Base-by-base conservation (phyloP, 1,140 invertebrate genomes). In the Neodiprion fabricii region DNA sequence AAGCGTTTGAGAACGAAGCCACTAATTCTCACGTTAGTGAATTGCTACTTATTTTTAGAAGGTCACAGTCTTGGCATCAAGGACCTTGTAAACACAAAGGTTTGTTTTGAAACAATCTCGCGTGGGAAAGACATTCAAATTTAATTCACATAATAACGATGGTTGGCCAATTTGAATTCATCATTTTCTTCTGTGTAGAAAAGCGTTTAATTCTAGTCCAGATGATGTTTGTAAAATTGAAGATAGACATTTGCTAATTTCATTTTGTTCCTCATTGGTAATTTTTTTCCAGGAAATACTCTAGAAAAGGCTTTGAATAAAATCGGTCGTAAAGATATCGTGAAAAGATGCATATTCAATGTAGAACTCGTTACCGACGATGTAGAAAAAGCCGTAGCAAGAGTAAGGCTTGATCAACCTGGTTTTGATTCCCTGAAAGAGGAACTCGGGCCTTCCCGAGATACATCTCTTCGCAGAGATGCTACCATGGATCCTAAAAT, bases 321-420 rank as follows among this genome's bases (percentile, higher is more conserved):
- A 79, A 98, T 99, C 73, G 94, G 94, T 70, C 91, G 97, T 72
- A 96, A 97, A 79, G 97, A 99, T 83, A 97, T 99, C 67, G 95
- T 98, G 77, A 93, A 93, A 73, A 95, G 95, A 77, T 97, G 97
- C 85, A 95, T 96, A 81, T 96, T 95, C 79, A 96, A 96, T 81
- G 91, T 96, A 14, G 93, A 95, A 82, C 85, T 92, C 48, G 93
- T 95, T 0, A 95, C 94, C 1, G 95, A 96, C 82, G 94, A 95
- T 79, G 91, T 94, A 70, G 95, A 96, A 82, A 92, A 92, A 85
- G 93, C 93, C 47, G 90, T 95, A 21, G 94, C 95, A 7, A 93
- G 93, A 85, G 91, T 92, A 53, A 91, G 93, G 79, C 89, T 95
- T 71, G 94, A 95, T 86, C 93, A 95, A 80, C 93, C 93, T 82